phyloP scores from a whole-genome alignment of 2,888 invertebrate species.

The Coelinius sp. region DNA sequence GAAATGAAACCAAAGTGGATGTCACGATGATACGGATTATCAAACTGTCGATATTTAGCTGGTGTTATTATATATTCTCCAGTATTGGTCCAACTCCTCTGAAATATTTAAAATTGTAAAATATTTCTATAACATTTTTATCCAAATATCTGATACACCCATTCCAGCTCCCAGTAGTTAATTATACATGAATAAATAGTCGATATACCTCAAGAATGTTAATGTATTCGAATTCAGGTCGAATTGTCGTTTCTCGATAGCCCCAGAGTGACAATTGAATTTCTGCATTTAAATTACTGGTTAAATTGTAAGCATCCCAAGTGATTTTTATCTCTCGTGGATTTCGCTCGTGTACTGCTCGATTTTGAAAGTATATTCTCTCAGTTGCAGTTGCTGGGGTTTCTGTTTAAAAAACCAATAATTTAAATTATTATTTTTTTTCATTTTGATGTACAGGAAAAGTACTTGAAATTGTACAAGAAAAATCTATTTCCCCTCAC shows the following conservation, averaged over 20 bases:
- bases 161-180: too few relatives aligned
- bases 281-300: conserved; percentile 82
- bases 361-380: conserved; percentile 85
- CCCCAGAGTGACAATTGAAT: conserved; percentile 91
- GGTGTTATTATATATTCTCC: conserved; percentile 84
- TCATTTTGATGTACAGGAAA: neutral
- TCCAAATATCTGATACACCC: neutral
- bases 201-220: conserved; percentile 78
- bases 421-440: neutral
- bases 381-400: conserved; percentile 90
- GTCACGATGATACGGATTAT: conserved; percentile 80
- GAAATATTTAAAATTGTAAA: conserved; percentile 34
- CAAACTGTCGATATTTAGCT: conserved; percentile 78
- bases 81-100: conserved; percentile 74
- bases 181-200: conserved; percentile 8
- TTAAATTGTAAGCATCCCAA: conserved; percentile 90
- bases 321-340: conserved; percentile 84
- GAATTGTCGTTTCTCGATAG: conserved; percentile 86
- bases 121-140: neutral
- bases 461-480: neutral
- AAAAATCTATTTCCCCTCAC: conserved; percentile 70
- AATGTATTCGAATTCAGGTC: conserved; percentile 86
- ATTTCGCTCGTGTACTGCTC: conserved; percentile 80
- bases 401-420: conserved; percentile 76
- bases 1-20: conserved; percentile 90